phyloP scores from a whole-genome alignment of 1,140 invertebrate species.

The Pseudomyrmex flavicornis region DNA sequence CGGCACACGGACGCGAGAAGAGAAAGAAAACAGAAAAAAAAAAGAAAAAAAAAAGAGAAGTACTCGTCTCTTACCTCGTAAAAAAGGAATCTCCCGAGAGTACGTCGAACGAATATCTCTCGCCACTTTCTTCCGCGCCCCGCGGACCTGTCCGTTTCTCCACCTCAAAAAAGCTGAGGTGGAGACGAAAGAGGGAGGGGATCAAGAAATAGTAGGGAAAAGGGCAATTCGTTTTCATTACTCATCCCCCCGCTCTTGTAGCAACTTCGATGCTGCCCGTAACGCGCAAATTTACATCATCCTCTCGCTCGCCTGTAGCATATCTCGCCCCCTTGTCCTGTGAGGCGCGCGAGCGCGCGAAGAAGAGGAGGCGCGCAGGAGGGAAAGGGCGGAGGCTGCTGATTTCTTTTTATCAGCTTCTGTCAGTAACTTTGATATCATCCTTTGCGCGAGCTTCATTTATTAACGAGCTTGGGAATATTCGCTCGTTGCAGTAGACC shows the following conservation, averaged over 20 bases:
- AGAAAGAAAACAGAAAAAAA: neutral
- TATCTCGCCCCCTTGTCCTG: conserved; percentile 56
- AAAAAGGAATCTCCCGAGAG: conserved; percentile 44
- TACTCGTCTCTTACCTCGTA: conserved; percentile 23
- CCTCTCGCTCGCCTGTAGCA: conserved; percentile 40
- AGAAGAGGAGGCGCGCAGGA: neutral
- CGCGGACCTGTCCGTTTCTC: conserved; percentile 65
- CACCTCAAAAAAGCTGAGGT: conserved; percentile 59
- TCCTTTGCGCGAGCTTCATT: conserved; percentile 43
- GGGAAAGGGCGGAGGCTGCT: neutral
- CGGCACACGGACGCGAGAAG: conserved; percentile 24
- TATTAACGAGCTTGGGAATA: conserved; percentile 61
- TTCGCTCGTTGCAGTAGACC: conserved; percentile 20
- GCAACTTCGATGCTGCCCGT: conserved; percentile 64
- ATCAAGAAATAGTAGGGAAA: conserved; percentile 58
- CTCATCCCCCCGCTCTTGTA: conserved; percentile 20
- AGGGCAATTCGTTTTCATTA: conserved; percentile 73
- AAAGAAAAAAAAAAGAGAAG: neutral
- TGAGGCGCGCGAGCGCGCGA: neutral
- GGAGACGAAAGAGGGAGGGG: neutral
- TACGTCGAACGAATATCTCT: conserved; percentile 49
- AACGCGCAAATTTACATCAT: conserved; percentile 72
- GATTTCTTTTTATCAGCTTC: conserved; percentile 69
- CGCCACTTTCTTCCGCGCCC: too few species aligned
- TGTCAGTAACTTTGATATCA: conserved; percentile 54